Evolutionary conservation across 1,140 invertebrate genomes (phyloP).

Genomic region (Trichonephila inaurata): DNA sequence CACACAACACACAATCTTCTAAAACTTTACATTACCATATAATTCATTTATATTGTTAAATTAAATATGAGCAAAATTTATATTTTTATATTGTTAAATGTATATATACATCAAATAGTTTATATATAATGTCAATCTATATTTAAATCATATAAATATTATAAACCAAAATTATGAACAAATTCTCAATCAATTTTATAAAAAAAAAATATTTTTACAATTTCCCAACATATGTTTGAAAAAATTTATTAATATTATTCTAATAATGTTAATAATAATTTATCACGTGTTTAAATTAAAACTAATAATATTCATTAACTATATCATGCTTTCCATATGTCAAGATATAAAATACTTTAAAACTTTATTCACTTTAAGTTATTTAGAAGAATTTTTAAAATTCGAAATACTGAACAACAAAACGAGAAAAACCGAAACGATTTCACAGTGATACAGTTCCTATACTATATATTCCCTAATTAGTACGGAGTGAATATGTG

Average conservation of each 20-base stretch:
- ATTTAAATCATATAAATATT: no score
- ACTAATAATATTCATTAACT: not conserved
- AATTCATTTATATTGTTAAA: no score
- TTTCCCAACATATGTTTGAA: no score
- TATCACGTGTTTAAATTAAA: not conserved
- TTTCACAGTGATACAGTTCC: not conserved
- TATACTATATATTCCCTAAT: constrained; percentile 39
- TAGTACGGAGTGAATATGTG: constrained; percentile 30
- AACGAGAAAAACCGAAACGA: not conserved
- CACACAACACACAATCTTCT: no score
- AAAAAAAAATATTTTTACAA: not conserved
- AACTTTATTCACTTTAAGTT: not conserved
- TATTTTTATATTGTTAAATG: no score
- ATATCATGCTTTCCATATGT: constrained; percentile 34
- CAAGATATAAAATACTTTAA: constrained; percentile 16
- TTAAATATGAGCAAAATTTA: no score
- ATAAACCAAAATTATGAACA: not conserved
- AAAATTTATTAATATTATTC: no score
- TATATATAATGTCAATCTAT: no score
- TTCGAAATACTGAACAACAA: not conserved
- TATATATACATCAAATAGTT: no score
- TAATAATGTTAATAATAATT: not conserved
- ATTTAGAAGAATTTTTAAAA: not conserved
- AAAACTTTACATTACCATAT: no score
- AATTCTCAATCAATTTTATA: not conserved